These are phyloP conservation scores for Gnathonemus longibarbis DNA, from an alignment of 2,113 vertebrate genomes.

Conservation along the genomic window DNA sequence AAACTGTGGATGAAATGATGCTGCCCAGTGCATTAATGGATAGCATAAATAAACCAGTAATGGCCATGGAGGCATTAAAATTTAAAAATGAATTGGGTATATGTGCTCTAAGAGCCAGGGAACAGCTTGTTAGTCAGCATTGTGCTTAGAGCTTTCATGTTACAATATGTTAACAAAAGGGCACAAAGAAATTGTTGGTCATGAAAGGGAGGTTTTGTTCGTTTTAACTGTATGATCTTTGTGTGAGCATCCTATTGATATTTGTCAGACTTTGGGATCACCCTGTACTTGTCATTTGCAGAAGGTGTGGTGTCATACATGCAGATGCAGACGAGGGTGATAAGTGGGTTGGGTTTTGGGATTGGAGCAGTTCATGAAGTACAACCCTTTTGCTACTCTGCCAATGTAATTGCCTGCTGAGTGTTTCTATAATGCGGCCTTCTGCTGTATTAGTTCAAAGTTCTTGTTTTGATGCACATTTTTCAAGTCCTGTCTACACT, in stretches of 20 bases:
- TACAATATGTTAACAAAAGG: not conserved
- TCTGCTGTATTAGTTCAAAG: not conserved
- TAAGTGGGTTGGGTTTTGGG: not conserved
- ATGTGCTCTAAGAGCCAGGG: not conserved
- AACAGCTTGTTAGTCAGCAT: constrained; percentile 7
- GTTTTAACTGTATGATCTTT: not conserved
- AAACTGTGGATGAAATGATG: not conserved
- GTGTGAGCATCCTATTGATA: not conserved
- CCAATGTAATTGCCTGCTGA: not conserved
- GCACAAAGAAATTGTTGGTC: constrained; percentile 12
- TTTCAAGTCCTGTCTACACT: not conserved
- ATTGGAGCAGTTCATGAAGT: not conserved
- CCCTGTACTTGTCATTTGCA: not conserved
- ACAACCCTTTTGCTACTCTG: not conserved
- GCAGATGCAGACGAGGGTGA: not conserved
- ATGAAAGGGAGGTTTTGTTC: not conserved
- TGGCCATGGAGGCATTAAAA: constrained; percentile 12
- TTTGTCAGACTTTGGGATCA: not conserved
- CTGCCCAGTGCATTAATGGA: not conserved
- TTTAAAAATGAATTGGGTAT: not conserved
- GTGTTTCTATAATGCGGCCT: not conserved
- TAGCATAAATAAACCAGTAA: not conserved
- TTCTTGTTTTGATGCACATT: not conserved
- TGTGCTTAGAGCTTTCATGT: constrained; percentile 11
- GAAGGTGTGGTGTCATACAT: not conserved